phyloP scores from a whole-genome alignment of 2,797 vertebrate genomes.

The Sebastes hubbsi region DNA sequence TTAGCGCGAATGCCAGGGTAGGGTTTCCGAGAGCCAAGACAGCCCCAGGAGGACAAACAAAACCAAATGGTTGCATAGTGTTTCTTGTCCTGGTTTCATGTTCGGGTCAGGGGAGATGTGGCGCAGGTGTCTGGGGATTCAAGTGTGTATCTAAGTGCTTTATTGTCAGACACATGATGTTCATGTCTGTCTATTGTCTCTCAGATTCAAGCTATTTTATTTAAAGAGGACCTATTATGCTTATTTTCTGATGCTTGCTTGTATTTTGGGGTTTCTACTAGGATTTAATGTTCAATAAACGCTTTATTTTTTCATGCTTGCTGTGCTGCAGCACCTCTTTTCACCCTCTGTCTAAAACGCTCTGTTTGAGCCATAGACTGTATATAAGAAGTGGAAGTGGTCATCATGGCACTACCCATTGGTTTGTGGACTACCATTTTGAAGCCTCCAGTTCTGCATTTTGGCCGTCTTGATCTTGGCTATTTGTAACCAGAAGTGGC shows the following conservation, averaged over 20 bases:
- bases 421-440: too few relatives aligned
- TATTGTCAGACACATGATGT: conserved; percentile 4
- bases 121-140: conserved; percentile 54
- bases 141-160: conserved; percentile 29
- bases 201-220: neutral
- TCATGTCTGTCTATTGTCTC: conserved; percentile 10
- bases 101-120: conserved; percentile 66
- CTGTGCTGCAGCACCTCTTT: too few relatives aligned
- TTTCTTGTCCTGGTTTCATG: conserved; percentile 71
- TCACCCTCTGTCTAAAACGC: too few relatives aligned
- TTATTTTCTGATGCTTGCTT: too few relatives aligned
- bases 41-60: conserved; percentile 65
- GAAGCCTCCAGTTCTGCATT: too few relatives aligned
- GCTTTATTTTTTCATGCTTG: too few relatives aligned
- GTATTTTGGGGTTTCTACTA: too few relatives aligned
- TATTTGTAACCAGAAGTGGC: too few relatives aligned
- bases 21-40: conserved; percentile 65
- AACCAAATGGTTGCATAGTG: conserved; percentile 70
- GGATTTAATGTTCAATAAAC: too few relatives aligned
- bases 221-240: too few relatives aligned
- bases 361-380: neutral
- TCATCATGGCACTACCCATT: too few relatives aligned
- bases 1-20: conserved; percentile 63
- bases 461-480: too few relatives aligned
- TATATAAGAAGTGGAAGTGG: neutral